Evolutionary conservation across 2,888 invertebrate genomes (phyloP).

Genomic region (Gymnoscelis rufifasciata): DNA sequence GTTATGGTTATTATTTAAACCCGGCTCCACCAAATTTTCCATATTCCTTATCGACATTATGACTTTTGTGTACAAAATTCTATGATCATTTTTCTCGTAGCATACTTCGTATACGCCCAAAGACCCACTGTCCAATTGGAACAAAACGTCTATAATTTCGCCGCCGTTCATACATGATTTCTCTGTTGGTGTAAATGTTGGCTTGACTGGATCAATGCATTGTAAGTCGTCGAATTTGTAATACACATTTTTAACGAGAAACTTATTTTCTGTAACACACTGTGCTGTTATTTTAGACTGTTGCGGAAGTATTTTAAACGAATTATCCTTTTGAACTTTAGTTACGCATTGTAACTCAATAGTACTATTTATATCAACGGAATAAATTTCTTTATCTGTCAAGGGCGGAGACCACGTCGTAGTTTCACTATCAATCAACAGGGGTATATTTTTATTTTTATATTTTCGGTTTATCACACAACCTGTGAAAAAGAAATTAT

Average conservation of each 20-base stretch:
- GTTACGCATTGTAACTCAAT: constrained; percentile 19
- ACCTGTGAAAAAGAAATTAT: constrained; percentile 7
- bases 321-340: constrained; percentile 10
- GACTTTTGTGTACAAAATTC: constrained; percentile 7
- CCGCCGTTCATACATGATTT: constrained; percentile 11
- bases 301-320: constrained; percentile 15
- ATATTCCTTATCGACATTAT: no score
- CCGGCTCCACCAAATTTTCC: no score
- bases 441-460: constrained; percentile 8
- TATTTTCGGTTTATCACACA: constrained; percentile 16
- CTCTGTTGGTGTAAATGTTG: constrained; percentile 4
- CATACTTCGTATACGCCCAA: constrained; percentile 21
- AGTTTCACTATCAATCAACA: constrained; percentile 2
- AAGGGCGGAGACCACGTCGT: not conserved
- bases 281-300: constrained; percentile 17
- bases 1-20: no score
- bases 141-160: constrained; percentile 17
- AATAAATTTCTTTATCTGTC: not conserved
- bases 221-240: constrained; percentile 20
- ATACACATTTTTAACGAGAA: constrained; percentile 15
- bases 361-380: constrained; percentile 3
- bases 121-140: constrained; percentile 11
- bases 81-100: constrained; percentile 5
- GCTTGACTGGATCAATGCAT: constrained; percentile 15
- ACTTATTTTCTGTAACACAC: constrained; percentile 21